phyloP scores from a whole-genome alignment of 2,797 vertebrate species.

The Natrix natrix region DNA sequence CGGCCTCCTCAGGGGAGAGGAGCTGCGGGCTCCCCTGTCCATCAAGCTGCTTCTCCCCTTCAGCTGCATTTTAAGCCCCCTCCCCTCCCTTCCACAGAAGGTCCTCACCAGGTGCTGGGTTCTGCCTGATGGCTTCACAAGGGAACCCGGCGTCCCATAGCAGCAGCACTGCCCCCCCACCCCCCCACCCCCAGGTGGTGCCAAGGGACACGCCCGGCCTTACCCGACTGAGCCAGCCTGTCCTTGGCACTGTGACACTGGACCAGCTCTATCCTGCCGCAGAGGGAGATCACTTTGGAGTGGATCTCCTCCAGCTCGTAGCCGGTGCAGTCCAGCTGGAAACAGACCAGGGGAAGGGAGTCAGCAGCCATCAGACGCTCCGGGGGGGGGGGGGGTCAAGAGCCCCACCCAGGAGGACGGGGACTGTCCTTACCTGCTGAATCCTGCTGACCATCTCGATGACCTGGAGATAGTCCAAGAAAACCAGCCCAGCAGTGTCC shows the following conservation, averaged over 20 bases:
- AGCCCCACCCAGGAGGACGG: not conserved
- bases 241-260: constrained; percentile 85
- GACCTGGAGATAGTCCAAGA: constrained; percentile 88
- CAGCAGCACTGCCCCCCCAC: not conserved
- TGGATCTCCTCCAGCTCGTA: constrained; percentile 87
- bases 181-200: no score
- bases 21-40: fast-evolving
- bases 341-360: not conserved
- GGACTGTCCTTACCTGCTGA: constrained; percentile 75
- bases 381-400: no score
- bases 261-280: constrained; percentile 87
- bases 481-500: constrained; percentile 88
- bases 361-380: not conserved
- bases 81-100: no score
- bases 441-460: constrained; percentile 84
- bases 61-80: no score
- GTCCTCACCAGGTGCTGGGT: no score
- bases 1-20: not conserved
- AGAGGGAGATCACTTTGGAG: constrained; percentile 86
- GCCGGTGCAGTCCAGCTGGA: constrained; percentile 82
- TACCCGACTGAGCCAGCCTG: constrained; percentile 91
- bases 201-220: not conserved
- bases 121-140: no score
- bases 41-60: no score
- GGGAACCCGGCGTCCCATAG: fast-evolving